Percentiles rank a stretch among this genome's conserved stretches.
Evolutionary conservation across 2,797 vertebrate genomes (phyloP).

Genomic region (Pipistrellus pipistrellus): DNA sequence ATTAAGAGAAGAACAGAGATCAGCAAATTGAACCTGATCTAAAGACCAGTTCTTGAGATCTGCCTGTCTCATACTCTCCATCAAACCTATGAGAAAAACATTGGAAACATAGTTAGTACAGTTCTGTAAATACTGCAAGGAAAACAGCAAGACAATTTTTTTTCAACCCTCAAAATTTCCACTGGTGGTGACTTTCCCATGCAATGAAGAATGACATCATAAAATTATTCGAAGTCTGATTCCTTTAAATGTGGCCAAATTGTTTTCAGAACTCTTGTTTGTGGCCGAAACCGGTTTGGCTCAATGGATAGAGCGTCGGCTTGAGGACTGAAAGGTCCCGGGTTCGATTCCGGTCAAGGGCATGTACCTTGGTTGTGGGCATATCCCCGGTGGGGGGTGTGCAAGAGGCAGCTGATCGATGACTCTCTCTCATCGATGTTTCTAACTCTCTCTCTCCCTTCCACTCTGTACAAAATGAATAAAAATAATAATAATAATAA

Average conservation of each 20-base stretch:
- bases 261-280: slow-evolving; percentile 49
- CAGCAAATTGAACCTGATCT: slow-evolving; percentile 95
- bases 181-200: slow-evolving; percentile 35
- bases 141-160: slow-evolving; percentile 20
- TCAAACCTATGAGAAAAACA: slow-evolving; percentile 90
- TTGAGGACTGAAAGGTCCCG: no score
- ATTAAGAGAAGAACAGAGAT: slow-evolving; percentile 97
- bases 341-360: no score
- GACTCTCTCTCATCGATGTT: no score
- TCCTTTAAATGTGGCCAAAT: slow-evolving; percentile 47
- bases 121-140: slow-evolving; percentile 29
- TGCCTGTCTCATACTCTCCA: slow-evolving; percentile 97
- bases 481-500: no score
- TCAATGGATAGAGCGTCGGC: no score
- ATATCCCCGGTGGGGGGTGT: no score
- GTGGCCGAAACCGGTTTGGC: no score
- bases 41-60: slow-evolving; percentile 97
- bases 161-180: slow-evolving; percentile 45
- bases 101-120: slow-evolving; percentile 64
- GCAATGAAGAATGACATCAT: slow-evolving; percentile 6
- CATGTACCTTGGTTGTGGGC: no score
- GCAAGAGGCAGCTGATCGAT: no score
- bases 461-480: no score
- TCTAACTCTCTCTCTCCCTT: no score
- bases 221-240: slow-evolving; percentile 46